Percentiles rank a stretch among this genome's conserved stretches.
Evolutionary conservation across 2,797 vertebrate species (phyloP).

Genomic region (Saxicola maurus): DNA sequence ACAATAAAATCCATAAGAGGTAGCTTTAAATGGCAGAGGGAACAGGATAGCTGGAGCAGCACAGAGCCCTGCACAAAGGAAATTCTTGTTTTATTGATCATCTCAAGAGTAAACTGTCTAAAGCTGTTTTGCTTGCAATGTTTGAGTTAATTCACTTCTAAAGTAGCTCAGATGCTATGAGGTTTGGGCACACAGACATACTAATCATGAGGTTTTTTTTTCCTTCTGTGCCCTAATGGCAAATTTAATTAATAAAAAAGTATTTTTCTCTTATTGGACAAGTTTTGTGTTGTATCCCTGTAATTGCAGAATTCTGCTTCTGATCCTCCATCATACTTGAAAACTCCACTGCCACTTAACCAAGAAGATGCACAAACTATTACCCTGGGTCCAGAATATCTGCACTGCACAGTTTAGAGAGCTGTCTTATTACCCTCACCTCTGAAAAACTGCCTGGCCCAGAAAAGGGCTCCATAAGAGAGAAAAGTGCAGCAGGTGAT

Average conservation of each 20-base stretch:
- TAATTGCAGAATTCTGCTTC: neutral
- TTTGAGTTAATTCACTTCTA: neutral
- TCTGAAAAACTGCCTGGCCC: neutral
- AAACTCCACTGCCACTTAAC: neutral
- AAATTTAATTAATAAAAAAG: neutral
- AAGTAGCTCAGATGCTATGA: neutral
- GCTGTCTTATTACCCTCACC: neutral
- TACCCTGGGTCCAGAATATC: neutral
- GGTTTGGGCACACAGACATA: neutral
- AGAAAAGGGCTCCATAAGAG: neutral
- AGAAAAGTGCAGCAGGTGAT: neutral
- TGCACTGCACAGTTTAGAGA: neutral
- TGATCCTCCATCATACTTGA: neutral
- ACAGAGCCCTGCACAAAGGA: neutral
- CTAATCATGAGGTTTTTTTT: neutral
- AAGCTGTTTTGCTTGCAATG: neutral
- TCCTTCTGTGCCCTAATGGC: neutral
- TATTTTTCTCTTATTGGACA: neutral
- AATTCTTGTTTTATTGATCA: neutral
- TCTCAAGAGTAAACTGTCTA: neutral
- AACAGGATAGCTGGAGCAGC: neutral
- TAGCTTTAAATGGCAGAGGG: neutral
- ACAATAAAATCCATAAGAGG: neutral
- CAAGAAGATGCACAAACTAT: rapidly evolving
- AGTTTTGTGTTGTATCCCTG: neutral